Base-by-base conservation (phyloP, 1,140 invertebrate species). In the Saccostrea echinata region DNA sequence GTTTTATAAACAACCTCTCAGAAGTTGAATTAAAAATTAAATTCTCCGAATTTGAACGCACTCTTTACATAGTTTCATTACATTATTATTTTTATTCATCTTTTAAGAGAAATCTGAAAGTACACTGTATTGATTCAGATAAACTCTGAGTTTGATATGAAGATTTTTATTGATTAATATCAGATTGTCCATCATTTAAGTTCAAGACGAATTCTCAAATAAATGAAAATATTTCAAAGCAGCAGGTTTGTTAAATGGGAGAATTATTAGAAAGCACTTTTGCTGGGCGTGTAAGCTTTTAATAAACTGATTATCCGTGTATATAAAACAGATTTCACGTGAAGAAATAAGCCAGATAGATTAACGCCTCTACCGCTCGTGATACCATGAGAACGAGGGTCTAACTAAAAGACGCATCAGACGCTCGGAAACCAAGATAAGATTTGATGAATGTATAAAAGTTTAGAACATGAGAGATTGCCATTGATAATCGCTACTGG, bases 381-480 rank as follows among this genome's bases (percentile, higher is more conserved):
- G 21, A 57, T 57, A 21, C 21, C 55, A 13, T 57, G 68, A 30
- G 68, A 71, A 71, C 1, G 57, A 16, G 68, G 68, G 68, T 71
- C 68, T 71, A 16, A 13, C 27, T 71, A 71, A 71, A 71, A 12
- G 68, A 71, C 68, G 24, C 68, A 71, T 71, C 27, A 71, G 68
- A 30, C 30, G 24, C n/a, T 68, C n/a, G 12, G 27, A 33, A 13
- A 71, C 27, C n/a, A 8, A 71, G 68, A 71, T 71, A 71, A 71
- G 68, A 12, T 27, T 71, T 30, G 24, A 27, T 30, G 68, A 71
- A 71, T 27, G 27, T 71, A 71, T 71, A 71, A 27, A 71, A 71
- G 68, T 33, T 71, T 12, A 13, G 68, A 71, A 71, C 68, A 71
- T 71, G 68, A 71, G 68, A 71, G n/a, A 71, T 71, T 71, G 68